Percentiles rank a stretch among this genome's conserved stretches.
These are phyloP conservation scores for Penaeus indicus DNA, from an alignment of 1,140 invertebrate genomes.

Conservation along the genomic window DNA sequence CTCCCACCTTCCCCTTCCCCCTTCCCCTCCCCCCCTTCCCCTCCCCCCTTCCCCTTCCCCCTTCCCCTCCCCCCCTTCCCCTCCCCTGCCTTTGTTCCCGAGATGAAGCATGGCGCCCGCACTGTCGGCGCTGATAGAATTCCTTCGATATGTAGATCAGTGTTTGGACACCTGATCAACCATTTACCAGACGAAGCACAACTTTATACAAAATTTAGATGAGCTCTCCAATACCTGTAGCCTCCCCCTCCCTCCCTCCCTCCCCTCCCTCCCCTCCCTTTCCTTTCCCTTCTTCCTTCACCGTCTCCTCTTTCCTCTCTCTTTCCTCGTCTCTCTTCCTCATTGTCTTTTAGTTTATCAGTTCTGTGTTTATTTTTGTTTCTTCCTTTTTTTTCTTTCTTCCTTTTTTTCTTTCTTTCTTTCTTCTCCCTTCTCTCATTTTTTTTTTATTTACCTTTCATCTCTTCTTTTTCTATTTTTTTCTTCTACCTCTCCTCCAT, in stretches of 20 bases:
- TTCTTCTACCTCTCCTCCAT: too few species aligned
- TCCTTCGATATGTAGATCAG: slow-evolving; percentile 48
- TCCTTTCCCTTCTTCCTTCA: neutral
- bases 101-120: too few species aligned
- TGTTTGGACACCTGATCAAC: slow-evolving; percentile 48
- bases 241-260: neutral
- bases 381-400: too few species aligned
- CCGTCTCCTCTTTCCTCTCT: neutral
- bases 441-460: too few species aligned
- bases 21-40: neutral
- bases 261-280: neutral
- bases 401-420: too few species aligned
- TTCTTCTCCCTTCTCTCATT: too few species aligned
- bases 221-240: neutral
- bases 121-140: neutral
- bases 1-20: neutral
- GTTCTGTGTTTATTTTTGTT: too few species aligned
- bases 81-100: neutral
- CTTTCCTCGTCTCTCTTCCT: neutral
- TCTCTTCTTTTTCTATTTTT: too few species aligned
- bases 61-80: too few species aligned
- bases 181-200: slow-evolving; percentile 40
- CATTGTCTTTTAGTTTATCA: neutral
- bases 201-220: neutral
- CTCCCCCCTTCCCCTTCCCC: neutral